Percentiles rank a stretch among this genome's conserved stretches.
Evolutionary conservation across 2,113 vertebrate genomes (phyloP).

Genomic region (Poecile atricapillus): DNA sequence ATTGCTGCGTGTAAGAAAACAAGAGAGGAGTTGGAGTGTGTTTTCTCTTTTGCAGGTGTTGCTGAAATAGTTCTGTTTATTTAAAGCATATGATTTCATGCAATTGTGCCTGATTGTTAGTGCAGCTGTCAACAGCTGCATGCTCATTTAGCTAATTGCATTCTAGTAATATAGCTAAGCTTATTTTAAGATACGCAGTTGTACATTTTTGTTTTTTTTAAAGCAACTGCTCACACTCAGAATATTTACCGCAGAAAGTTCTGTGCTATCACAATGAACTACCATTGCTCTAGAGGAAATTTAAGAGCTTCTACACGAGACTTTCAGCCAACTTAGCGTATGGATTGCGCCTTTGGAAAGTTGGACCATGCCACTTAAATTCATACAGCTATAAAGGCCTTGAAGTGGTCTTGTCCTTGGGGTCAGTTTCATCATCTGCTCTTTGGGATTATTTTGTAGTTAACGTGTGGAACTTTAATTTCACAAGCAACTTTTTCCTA

Average conservation of each 20-base stretch:
- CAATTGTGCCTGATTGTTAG: conserved; percentile 55
- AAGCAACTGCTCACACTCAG: neutral
- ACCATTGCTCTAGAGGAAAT: neutral
- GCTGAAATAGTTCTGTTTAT: conserved; percentile 25
- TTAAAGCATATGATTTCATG: conserved; percentile 41
- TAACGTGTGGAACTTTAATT: neutral
- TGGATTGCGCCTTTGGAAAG: neutral
- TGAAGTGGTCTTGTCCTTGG: neutral
- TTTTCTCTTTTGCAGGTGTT: conserved; percentile 50
- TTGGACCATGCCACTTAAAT: neutral
- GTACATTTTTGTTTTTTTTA: neutral
- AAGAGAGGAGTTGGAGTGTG: conserved; percentile 8
- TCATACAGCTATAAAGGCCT: neutral
- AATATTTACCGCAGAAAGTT: neutral
- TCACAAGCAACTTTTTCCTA: neutral
- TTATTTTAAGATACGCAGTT: conserved; percentile 57
- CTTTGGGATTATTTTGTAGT: neutral
- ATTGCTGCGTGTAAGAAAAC: conserved; percentile 37
- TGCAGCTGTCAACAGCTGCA: conserved; percentile 50
- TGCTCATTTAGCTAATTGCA: conserved; percentile 54
- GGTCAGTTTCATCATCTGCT: neutral
- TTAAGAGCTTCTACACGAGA: neutral
- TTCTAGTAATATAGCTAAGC: conserved; percentile 32
- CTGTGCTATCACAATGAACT: neutral
- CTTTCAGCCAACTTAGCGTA: neutral